Evolutionary conservation across 2,888 invertebrate genomes (phyloP).

Genomic region (Dugesia japonica): DNA sequence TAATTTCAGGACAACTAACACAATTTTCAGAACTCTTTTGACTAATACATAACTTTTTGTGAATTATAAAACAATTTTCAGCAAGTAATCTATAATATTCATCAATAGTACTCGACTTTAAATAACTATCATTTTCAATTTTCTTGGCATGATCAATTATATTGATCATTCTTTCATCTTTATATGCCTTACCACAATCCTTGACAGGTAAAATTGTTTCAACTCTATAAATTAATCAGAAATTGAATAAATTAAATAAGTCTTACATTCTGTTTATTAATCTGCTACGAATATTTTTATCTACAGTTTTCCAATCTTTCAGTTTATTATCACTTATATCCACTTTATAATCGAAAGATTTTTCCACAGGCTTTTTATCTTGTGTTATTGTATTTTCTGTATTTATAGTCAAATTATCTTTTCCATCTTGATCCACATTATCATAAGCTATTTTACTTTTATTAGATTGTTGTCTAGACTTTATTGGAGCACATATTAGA

Average conservation of each 20-base stretch:
- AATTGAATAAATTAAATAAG: slow-evolving; percentile 33
- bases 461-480: slow-evolving; percentile 48
- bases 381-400: background rate
- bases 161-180: slow-evolving; percentile 90
- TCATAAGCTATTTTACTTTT: background rate
- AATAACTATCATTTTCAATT: slow-evolving; percentile 98
- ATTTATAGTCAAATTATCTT: background rate
- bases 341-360: background rate
- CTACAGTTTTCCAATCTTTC: background rate
- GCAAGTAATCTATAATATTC: slow-evolving; percentile 95
- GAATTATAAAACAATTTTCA: slow-evolving; percentile 98
- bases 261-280: slow-evolving; percentile 11
- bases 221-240: slow-evolving; percentile 60
- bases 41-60: slow-evolving; percentile 61
- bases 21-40: slow-evolving; percentile 61
- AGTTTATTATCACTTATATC: background rate
- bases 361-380: background rate
- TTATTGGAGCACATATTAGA: slow-evolving; percentile 88
- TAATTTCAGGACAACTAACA: slow-evolving; percentile 1
- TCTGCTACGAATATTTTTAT: background rate
- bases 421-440: background rate
- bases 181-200: slow-evolving; percentile 72
- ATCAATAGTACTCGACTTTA: slow-evolving; percentile 85
- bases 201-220: slow-evolving; percentile 98
- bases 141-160: slow-evolving; percentile 90